Evolutionary conservation across 2,888 invertebrate species (phyloP).

Genomic region (Stenotaenia linearis): DNA sequence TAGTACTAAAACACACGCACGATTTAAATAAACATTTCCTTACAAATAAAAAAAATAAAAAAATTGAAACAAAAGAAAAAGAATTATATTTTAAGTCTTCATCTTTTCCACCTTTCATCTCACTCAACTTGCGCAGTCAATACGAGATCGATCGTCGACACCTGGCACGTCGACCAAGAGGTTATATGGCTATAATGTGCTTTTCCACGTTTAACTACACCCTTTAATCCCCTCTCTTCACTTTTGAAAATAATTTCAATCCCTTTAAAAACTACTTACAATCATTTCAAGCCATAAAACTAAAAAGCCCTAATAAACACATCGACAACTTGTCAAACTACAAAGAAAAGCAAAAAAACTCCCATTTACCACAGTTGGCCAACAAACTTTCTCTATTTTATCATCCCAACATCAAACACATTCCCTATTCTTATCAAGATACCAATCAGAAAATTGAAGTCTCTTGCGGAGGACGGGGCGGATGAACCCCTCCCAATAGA

Average conservation of each 20-base stretch:
- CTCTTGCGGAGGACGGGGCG: not conserved
- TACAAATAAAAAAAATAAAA: not conserved
- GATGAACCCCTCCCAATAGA: conserved; percentile 14
- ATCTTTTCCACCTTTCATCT: not conserved
- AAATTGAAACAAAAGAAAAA: not conserved
- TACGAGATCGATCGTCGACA: conserved; percentile 13
- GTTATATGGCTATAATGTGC: not conserved
- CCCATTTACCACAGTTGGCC: not conserved
- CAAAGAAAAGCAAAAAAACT: not conserved
- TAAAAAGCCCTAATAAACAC: not conserved
- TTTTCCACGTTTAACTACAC: not conserved
- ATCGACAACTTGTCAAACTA: not conserved
- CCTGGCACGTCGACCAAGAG: not conserved
- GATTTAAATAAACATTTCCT: not conserved
- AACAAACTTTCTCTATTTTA: conserved; percentile 5
- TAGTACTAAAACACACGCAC: too few relatives aligned
- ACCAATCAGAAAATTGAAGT: conserved; percentile 24
- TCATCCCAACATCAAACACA: not conserved
- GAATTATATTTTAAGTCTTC: not conserved
- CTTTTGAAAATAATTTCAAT: not conserved
- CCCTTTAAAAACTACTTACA: not conserved
- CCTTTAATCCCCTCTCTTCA: not conserved
- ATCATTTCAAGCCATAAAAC: not conserved
- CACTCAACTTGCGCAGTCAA: not conserved
- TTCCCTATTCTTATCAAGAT: conserved; percentile 4